Evolutionary conservation across 2,113 vertebrate genomes (phyloP).

Genomic region (Hypomesus transpacificus): DNA sequence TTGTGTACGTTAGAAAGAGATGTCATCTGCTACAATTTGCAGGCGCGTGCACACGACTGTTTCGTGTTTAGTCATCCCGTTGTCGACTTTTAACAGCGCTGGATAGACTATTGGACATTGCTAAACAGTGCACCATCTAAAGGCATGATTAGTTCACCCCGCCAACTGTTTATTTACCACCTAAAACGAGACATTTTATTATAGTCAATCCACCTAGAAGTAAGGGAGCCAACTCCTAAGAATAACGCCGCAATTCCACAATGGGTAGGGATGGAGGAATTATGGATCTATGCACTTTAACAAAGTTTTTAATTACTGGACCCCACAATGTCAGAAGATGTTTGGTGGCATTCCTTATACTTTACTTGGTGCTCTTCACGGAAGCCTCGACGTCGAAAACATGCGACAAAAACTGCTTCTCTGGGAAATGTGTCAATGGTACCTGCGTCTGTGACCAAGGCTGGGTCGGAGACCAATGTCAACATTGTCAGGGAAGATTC

Average conservation of each 20-base stretch:
- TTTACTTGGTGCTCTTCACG: constrained; percentile 81
- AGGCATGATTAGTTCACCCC: constrained; percentile 29
- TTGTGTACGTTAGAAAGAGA: too few species aligned
- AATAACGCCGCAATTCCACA: constrained; percentile 32
- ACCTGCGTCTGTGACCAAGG: constrained; percentile 94
- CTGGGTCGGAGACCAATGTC: constrained; percentile 97
- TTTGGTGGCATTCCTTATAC: constrained; percentile 62
- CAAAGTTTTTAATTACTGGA: neutral
- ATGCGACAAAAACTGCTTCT: constrained; percentile 90
- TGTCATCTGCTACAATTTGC: too few species aligned
- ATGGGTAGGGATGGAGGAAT: constrained; percentile 30
- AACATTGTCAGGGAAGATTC: constrained; percentile 97
- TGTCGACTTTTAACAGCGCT: too few species aligned
- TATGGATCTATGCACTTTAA: constrained; percentile 18
- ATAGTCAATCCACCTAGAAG: too few species aligned
- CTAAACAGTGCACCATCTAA: constrained; percentile 1
- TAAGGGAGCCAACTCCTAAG: neutral
- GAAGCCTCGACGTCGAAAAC: constrained; percentile 84
- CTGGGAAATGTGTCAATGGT: constrained; percentile 90
- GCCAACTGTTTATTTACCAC: neutral
- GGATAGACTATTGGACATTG: too few species aligned
- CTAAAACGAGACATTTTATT: too few species aligned
- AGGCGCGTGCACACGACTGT: too few species aligned
- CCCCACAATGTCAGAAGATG: constrained; percentile 13
- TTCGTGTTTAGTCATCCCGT: too few species aligned